phyloP scores from a whole-genome alignment of 2,888 invertebrate species.

The Ceramica pisi region DNA sequence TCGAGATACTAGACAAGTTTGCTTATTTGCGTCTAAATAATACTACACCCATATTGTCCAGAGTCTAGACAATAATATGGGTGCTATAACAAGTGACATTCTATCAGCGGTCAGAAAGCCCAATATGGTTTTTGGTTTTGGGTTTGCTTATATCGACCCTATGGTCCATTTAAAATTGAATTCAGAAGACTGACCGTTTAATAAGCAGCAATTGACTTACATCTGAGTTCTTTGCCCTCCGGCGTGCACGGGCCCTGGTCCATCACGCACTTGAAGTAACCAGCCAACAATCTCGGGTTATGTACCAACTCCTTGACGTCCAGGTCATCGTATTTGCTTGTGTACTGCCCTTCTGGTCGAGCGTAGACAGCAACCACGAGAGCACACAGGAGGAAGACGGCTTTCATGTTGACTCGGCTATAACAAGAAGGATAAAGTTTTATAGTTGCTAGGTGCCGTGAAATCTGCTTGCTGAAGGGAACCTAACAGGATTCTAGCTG shows the following conservation, averaged over 20 bases:
- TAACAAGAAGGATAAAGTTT: neutral
- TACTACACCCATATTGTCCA: too few relatives aligned
- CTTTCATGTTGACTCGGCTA: conserved; percentile 69
- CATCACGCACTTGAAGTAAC: conserved; percentile 92
- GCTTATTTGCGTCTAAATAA: too few relatives aligned
- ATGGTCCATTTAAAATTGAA: too few relatives aligned
- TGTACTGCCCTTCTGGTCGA: conserved; percentile 77
- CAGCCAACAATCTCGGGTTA: conserved; percentile 91
- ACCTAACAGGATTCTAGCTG: neutral
- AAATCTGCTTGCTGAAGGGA: neutral
- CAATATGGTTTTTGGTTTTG: too few relatives aligned
- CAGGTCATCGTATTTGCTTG: conserved; percentile 65
- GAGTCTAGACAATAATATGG: too few relatives aligned
- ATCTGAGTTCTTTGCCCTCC: conserved; percentile 92
- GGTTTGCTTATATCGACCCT: too few relatives aligned
- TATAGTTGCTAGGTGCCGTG: neutral
- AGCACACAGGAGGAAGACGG: conserved; percentile 70
- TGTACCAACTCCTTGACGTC: conserved; percentile 92
- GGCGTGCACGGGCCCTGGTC: conserved; percentile 91
- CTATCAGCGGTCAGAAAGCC: too few relatives aligned
- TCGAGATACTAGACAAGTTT: too few relatives aligned
- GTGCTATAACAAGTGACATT: too few relatives aligned
- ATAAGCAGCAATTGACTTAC: conserved; percentile 80
- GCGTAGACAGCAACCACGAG: conserved; percentile 70
- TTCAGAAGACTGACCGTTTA: too few relatives aligned